Evolutionary conservation across 1,140 invertebrate species (phyloP).

Genomic region (Harlomillsia oculata): DNA sequence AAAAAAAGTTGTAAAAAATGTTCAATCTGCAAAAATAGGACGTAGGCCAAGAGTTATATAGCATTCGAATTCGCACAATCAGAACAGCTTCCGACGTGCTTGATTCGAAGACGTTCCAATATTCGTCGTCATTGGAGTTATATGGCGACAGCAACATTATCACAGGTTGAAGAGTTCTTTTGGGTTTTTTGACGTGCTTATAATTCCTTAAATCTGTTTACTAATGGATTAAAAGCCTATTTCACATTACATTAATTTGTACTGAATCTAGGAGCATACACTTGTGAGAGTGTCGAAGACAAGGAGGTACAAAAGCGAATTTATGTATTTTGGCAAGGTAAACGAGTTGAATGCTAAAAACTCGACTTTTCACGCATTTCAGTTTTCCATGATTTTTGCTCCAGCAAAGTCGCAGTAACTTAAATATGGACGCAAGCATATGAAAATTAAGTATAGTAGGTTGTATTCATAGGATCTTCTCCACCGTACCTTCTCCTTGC

Average conservation of each 20-base stretch:
- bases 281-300: constrained; percentile 9
- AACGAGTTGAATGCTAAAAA: no score
- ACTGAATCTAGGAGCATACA: constrained; percentile 11
- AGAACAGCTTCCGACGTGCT: constrained; percentile 8
- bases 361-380: no score
- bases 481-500: constrained; percentile 18
- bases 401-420: no score
- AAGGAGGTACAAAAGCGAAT: constrained; percentile 8
- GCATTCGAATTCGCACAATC: constrained; percentile 10
- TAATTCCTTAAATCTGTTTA: no score
- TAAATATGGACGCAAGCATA: no score
- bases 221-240: no score
- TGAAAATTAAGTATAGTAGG: no score
- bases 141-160: constrained; percentile 17
- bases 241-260: no score
- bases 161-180: not conserved
- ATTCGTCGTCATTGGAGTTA: constrained; percentile 11
- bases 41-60: constrained; percentile 9
- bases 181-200: no score
- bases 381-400: no score
- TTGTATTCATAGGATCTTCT: constrained; percentile 9
- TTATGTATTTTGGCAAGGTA: constrained; percentile 26
- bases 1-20: not conserved
- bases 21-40: not conserved
- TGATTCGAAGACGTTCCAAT: constrained; percentile 3